These are phyloP conservation scores for Acanthococcus lagerstroemiae DNA, from an alignment of 2,888 invertebrate genomes.

Conservation along the genomic window DNA sequence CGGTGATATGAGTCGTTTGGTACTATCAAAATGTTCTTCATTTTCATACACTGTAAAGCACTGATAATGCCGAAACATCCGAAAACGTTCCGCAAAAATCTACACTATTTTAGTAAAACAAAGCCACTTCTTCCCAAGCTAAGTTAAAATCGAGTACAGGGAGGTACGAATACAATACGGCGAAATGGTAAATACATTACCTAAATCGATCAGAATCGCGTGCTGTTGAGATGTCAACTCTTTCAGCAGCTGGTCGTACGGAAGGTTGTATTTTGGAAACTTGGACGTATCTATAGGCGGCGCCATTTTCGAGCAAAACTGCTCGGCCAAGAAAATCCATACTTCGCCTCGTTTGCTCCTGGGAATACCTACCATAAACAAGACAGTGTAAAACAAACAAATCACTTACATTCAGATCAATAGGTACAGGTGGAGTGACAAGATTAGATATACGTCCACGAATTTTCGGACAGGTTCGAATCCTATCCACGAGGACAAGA, in stretches of 20 bases:
- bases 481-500: too few relatives aligned
- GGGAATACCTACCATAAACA: constrained; percentile 59
- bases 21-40: too few relatives aligned
- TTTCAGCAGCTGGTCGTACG: constrained; percentile 68
- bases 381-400: not conserved
- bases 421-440: not conserved
- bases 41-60: too few relatives aligned
- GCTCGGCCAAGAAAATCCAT: constrained; percentile 84
- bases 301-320: constrained; percentile 61
- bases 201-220: constrained; percentile 89
- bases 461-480: too few relatives aligned
- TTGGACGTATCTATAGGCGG: constrained; percentile 59
- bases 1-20: too few relatives aligned
- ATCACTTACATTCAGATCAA: not conserved
- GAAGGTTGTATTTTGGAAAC: constrained; percentile 64
- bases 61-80: too few relatives aligned
- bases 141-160: too few relatives aligned
- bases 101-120: too few relatives aligned
- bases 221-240: constrained; percentile 92
- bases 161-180: too few relatives aligned
- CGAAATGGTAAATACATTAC: constrained; percentile 44
- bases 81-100: too few relatives aligned
- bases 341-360: constrained; percentile 74
- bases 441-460: not conserved
- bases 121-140: too few relatives aligned